These are phyloP conservation scores for Onthophagus sagittarius DNA, from an alignment of 2,888 invertebrate species.

Conservation along the genomic window DNA sequence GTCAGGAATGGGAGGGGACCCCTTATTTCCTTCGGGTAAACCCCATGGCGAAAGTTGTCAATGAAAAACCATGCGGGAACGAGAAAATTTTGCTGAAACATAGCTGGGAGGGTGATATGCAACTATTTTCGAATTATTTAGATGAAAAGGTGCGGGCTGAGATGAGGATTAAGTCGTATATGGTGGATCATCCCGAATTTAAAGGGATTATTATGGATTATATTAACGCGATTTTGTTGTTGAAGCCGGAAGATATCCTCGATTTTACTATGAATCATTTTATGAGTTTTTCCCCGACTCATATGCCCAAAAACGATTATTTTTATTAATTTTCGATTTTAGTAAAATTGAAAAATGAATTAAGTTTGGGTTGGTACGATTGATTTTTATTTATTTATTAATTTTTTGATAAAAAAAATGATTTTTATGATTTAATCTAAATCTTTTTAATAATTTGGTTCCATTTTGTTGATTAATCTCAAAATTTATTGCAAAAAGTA, in stretches of 20 bases:
- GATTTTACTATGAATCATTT: constrained; percentile 58
- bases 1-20: constrained; percentile 60
- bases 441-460: no score
- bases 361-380: background rate
- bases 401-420: background rate
- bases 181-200: constrained; percentile 56
- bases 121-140: constrained; percentile 59
- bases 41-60: constrained; percentile 47
- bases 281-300: constrained; percentile 49
- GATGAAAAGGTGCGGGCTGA: constrained; percentile 58
- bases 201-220: constrained; percentile 58
- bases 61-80: constrained; percentile 33
- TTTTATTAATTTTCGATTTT: constrained; percentile 46
- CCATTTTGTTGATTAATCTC: no score
- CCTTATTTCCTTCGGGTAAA: constrained; percentile 57
- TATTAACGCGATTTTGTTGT: constrained; percentile 55
- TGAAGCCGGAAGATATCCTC: constrained; percentile 56
- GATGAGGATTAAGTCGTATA: constrained; percentile 55
- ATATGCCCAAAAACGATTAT: constrained; percentile 52
- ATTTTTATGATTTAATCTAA: no score
- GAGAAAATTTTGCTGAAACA: constrained; percentile 50
- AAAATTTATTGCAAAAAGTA: no score
- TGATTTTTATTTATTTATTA: background rate
- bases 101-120: constrained; percentile 57
- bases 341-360: background rate